Evolutionary conservation across 2,888 invertebrate species (phyloP).

Genomic region (Trisateles emortualis): DNA sequence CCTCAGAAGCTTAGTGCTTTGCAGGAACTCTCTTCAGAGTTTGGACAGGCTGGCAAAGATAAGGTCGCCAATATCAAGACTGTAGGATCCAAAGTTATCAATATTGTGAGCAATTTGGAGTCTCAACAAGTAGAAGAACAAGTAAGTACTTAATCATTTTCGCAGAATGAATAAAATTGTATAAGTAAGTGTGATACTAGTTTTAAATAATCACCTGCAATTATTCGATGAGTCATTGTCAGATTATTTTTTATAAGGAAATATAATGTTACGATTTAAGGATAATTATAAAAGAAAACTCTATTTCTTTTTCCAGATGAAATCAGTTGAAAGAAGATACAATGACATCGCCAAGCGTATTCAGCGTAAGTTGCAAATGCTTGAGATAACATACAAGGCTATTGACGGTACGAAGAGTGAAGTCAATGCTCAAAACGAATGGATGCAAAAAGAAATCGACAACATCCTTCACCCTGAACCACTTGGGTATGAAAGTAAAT

Average conservation of each 20-base stretch:
- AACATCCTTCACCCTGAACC: constrained; percentile 89
- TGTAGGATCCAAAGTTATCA: constrained; percentile 90
- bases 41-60: constrained; percentile 90
- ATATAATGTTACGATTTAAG: no score
- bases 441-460: constrained; percentile 92
- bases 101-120: constrained; percentile 94
- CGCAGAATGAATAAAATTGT: no score
- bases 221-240: no score
- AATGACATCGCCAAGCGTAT: constrained; percentile 94
- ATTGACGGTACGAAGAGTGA: constrained; percentile 93
- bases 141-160: constrained; percentile 74
- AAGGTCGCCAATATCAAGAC: constrained; percentile 91
- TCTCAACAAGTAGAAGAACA: constrained; percentile 97
- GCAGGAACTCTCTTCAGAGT: constrained; percentile 91
- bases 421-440: constrained; percentile 92
- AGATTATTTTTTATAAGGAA: no score
- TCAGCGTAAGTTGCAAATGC: constrained; percentile 93
- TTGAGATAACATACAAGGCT: constrained; percentile 94
- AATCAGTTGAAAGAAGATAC: constrained; percentile 93
- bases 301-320: constrained; percentile 83
- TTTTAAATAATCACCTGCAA: no score
- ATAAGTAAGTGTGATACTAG: no score
- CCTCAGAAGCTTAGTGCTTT: constrained; percentile 92
- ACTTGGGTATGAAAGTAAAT: constrained; percentile 92
- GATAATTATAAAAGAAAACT: not conserved